phyloP scores from a whole-genome alignment of 1,140 invertebrate genomes.

The Neodiprion pinetum region DNA sequence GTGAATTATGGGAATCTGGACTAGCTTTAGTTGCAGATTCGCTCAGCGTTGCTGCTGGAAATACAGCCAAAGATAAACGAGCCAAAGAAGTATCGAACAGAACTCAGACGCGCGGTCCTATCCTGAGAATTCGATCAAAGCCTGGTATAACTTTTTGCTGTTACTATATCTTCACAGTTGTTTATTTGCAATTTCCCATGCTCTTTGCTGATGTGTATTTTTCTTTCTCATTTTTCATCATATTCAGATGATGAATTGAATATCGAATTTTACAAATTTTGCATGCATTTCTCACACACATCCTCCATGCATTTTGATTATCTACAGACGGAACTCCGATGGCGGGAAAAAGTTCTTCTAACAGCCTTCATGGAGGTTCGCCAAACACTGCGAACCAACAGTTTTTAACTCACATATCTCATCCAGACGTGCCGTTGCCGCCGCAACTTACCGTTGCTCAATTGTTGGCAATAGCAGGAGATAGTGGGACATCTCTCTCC shows the following conservation, averaged over 20 bases:
- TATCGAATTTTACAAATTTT: background rate
- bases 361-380: conserved; percentile 34
- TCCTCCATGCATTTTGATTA: background rate
- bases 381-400: conserved; percentile 49
- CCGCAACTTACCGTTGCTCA: conserved; percentile 69
- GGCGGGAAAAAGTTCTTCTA: conserved; percentile 38
- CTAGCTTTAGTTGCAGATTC: conserved; percentile 65
- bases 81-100: conserved; percentile 77
- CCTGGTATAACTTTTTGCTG: conserved; percentile 38
- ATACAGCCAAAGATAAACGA: conserved; percentile 83
- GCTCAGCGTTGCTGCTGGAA: conserved; percentile 80
- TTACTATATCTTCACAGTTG: conserved; percentile 14
- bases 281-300: too few relatives aligned
- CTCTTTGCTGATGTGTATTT: background rate
- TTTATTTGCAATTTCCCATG: conserved; percentile 5
- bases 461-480: conserved; percentile 65
- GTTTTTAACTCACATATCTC: conserved; percentile 57
- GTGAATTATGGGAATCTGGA: conserved; percentile 60
- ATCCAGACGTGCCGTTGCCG: conserved; percentile 62
- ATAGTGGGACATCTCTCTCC: conserved; percentile 64
- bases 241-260: conserved; percentile 5
- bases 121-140: conserved; percentile 47
- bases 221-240: background rate
- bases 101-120: conserved; percentile 51
- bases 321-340: conserved; percentile 38